Base-by-base conservation (phyloP, 2,888 invertebrate genomes). In the Himalopsyche tibetana region DNA sequence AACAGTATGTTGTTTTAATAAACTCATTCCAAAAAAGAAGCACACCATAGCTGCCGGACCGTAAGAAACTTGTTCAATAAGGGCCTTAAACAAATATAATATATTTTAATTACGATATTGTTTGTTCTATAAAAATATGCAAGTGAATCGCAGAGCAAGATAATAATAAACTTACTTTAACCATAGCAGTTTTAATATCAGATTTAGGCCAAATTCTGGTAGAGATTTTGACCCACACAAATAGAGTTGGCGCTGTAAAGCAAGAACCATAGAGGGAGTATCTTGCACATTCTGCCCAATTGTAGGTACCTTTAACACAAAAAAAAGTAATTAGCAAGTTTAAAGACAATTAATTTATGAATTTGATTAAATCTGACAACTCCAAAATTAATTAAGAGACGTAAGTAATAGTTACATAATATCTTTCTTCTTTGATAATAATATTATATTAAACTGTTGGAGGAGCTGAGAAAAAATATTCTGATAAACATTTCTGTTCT, bases 261-360 rank as follows among this genome's bases (percentile, higher is more conserved):
- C 96, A 94, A 11, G 96, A 95, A n/a, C 97, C 97, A 91, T 96
- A 97, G 82, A 97, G 90, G 90, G 96, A 95, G 92, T 96, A 97
- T 87, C 97, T 93, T 56, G 95, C 91, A 89, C 95, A 95, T 90
- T 96, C 94, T 91, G 92, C 93, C 95, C 95, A 95, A 90, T 96
- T 95, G 90, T 94, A 95, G 88, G 92, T 92, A 74, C 92, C 94
- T 93, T 90, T 87, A 90, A 91, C 87, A 89, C 69, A 17, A 82
- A 56, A 81, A 82, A 40, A 69, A 80, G 45, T 36, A 80, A 85
- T 69, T 38, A 28, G 19, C 40, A 19, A 85, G 36, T 85, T 36
- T 5, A 45, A 74, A 28, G 28, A 40, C 45, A 15, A 51, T 15
- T 51, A 51, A 51, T 51, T 12, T 51, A 51, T 51, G 51, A 51